A percentile compares a stretch with the other conserved stretches of the same genome.
These are phyloP conservation scores for Mixornis gularis DNA, from an alignment of 2,113 vertebrate genomes.

Conservation along the genomic window DNA sequence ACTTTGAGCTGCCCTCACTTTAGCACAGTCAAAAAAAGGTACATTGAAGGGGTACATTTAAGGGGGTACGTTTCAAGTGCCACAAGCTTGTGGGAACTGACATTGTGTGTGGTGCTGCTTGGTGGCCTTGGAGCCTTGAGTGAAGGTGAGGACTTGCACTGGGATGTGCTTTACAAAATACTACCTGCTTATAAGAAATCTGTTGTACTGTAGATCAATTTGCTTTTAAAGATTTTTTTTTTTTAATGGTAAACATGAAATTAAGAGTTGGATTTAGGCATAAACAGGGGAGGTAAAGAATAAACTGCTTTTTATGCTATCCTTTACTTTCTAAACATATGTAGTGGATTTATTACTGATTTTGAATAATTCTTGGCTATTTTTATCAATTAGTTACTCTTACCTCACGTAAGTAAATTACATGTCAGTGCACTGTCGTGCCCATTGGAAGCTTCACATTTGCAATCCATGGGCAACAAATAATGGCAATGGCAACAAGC, in stretches of 20 bases:
- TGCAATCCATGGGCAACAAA: neutral
- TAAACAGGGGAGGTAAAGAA: neutral
- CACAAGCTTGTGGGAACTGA: neutral
- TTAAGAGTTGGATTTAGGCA: neutral
- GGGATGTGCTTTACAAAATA: neutral
- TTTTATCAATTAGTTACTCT: neutral
- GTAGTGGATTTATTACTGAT: neutral
- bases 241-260: neutral
- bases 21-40: neutral
- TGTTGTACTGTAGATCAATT: neutral
- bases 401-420: neutral
- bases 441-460: neutral
- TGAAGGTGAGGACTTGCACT: neutral
- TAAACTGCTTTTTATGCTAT: neutral
- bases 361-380: neutral
- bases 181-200: neutral
- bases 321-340: neutral
- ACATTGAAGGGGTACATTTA: neutral
- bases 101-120: accelerated
- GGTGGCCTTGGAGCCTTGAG: neutral
- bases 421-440: neutral
- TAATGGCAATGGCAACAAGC: neutral
- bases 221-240: neutral
- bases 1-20: neutral
- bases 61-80: neutral